Conservation (phyloP, 1,140 invertebrate genomes). For the Eupeodes corollae region DNA sequence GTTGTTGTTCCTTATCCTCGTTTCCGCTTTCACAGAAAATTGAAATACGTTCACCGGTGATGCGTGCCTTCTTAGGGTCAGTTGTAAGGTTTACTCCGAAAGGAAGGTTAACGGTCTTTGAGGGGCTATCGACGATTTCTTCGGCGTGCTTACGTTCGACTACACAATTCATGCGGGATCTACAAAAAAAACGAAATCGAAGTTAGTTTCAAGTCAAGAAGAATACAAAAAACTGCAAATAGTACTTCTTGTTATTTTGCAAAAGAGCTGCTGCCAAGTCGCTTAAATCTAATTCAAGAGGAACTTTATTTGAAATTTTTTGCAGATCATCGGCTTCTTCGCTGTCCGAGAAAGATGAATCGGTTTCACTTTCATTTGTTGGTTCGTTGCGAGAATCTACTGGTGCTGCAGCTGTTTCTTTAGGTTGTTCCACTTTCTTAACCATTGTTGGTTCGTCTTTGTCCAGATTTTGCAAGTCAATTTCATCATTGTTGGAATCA, state of each 20-base stretch:
- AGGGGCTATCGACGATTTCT: slow-evolving; percentile 64
- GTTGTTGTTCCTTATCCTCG: slow-evolving; percentile 40
- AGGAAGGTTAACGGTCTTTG: slow-evolving; percentile 50
- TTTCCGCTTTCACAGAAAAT: slow-evolving; percentile 73
- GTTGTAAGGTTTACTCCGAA: slow-evolving; percentile 59
- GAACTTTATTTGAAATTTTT: slow-evolving; percentile 60
- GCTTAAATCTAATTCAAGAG: slow-evolving; percentile 66
- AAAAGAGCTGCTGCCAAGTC: slow-evolving; percentile 64
- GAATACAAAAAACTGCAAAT: no score
- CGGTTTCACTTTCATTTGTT: slow-evolving; percentile 13
- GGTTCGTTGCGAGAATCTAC: slow-evolving; percentile 13
- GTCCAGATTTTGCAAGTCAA: slow-evolving; percentile 25
- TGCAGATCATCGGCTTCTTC: slow-evolving; percentile 45
- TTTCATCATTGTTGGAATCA: slow-evolving; percentile 21
- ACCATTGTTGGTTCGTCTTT: slow-evolving; percentile 19
- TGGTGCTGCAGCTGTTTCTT: slow-evolving; percentile 7
- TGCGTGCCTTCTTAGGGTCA: slow-evolving; percentile 56
- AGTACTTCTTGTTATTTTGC: slow-evolving; percentile 58
- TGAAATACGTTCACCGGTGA: slow-evolving; percentile 72
- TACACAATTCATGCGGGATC: slow-evolving; percentile 74
- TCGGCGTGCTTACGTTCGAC: slow-evolving; percentile 74
- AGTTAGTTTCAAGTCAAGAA: no score
- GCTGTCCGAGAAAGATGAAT: slow-evolving; percentile 26
- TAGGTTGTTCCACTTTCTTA: slow-evolving; percentile 15
- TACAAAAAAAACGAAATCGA: slow-evolving; percentile 11